A percentile compares a stretch with the other conserved stretches of the same genome.
These are phyloP conservation scores for Melieria crassipennis DNA, from an alignment of 2,888 invertebrate species.

Conservation along the genomic window DNA sequence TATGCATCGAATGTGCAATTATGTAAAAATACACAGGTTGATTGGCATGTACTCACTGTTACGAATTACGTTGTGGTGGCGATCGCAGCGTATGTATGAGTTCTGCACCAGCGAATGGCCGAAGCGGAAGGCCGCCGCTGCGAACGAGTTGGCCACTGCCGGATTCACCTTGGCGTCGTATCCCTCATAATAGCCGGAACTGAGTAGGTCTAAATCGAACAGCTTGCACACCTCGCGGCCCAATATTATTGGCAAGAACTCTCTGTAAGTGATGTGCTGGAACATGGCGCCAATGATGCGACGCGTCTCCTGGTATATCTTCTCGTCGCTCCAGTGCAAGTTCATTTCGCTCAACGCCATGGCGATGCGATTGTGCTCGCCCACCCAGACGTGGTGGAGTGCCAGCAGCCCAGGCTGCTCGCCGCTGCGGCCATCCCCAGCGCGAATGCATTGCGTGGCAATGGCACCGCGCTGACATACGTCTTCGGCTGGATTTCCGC, in stretches of 20 bases:
- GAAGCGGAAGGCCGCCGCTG: conserved; percentile 85
- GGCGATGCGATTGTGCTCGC: conserved; percentile 74
- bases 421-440: conserved; percentile 81
- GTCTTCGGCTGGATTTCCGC: conserved; percentile 75
- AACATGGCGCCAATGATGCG: conserved; percentile 83
- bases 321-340: conserved; percentile 89
- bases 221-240: conserved; percentile 79
- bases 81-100: conserved; percentile 78
- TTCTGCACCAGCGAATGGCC: conserved; percentile 88
- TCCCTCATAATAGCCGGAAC: conserved; percentile 76
- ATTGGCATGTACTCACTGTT: conserved; percentile 71
- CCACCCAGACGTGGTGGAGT: conserved; percentile 65
- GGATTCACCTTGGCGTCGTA: conserved; percentile 79
- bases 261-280: conserved; percentile 85
- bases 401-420: conserved; percentile 77
- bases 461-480: conserved; percentile 78
- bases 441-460: conserved; percentile 78
- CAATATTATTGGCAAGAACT: conserved; percentile 83
- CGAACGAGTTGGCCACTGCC: conserved; percentile 80
- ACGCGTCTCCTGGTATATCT: conserved; percentile 84
- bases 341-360: conserved; percentile 77
- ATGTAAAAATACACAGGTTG: not conserved
- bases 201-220: conserved; percentile 77
- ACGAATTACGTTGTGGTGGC: conserved; percentile 73
- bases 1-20: too few relatives aligned